Percentiles rank a stretch among this genome's conserved stretches.
phyloP scores from a whole-genome alignment of 2,888 invertebrate genomes.

The Dioctria rufipes region DNA sequence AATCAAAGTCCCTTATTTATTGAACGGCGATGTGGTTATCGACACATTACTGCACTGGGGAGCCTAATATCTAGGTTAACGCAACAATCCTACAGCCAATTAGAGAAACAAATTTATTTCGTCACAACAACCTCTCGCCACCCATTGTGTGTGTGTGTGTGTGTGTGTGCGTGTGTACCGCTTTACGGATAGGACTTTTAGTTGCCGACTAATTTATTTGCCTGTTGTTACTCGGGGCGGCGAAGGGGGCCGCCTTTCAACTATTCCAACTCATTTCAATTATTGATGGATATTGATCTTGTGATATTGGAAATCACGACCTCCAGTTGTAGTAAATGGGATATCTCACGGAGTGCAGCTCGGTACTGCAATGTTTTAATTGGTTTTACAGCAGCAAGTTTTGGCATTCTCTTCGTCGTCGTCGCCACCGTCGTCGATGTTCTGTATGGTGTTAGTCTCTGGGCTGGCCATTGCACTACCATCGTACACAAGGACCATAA shows the following conservation, averaged over 20 bases:
- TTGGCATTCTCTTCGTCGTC: not conserved
- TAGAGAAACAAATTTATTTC: slow-evolving; percentile 34
- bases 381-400: slow-evolving; percentile 17
- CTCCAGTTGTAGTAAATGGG: not conserved
- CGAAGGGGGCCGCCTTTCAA: not conserved
- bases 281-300: slow-evolving; percentile 45
- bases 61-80: slow-evolving; percentile 29
- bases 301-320: slow-evolving; percentile 43
- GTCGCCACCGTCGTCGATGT: not conserved
- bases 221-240: not conserved
- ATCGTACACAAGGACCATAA: slow-evolving; percentile 17
- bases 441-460: too few species aligned
- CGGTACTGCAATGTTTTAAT: slow-evolving; percentile 21
- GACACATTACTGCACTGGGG: not conserved
- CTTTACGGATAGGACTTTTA: not conserved
- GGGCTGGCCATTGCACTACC: too few species aligned
- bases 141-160: too few species aligned
- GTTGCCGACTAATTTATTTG: slow-evolving; percentile 30
- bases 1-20: slow-evolving; percentile 35
- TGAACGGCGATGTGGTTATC: not conserved
- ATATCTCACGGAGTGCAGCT: not conserved
- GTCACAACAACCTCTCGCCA: not conserved
- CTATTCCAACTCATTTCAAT: slow-evolving; percentile 45
- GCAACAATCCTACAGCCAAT: slow-evolving; percentile 27
- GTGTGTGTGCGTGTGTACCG: not conserved